These are phyloP conservation scores for Triplophysa tibetana DNA, from an alignment of 2,113 vertebrate genomes.

Conservation along the genomic window DNA sequence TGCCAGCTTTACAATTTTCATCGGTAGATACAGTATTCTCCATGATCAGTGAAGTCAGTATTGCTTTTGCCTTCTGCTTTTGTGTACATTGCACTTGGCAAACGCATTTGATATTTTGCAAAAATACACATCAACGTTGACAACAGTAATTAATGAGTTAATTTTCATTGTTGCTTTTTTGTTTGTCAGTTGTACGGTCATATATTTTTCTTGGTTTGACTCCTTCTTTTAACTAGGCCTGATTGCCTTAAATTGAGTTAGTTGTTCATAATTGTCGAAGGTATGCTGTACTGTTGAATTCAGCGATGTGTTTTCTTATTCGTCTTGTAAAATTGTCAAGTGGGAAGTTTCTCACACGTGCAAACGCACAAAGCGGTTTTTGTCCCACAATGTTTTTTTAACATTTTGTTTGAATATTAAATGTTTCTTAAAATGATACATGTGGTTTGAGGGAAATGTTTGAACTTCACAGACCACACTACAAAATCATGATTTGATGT, in stretches of 20 bases:
- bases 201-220: conserved; percentile 28
- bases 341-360: conserved; percentile 4
- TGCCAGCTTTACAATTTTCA: conserved; percentile 30
- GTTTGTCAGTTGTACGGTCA: not conserved
- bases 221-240: conserved; percentile 45
- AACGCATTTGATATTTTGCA: conserved; percentile 48
- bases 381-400: not conserved
- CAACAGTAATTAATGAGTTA: conserved; percentile 15
- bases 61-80: conserved; percentile 38
- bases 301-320: not conserved
- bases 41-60: conserved; percentile 41
- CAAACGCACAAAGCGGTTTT: not conserved
- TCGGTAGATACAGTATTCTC: conserved; percentile 45
- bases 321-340: conserved; percentile 19
- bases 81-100: conserved; percentile 45
- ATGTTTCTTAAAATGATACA: not conserved
- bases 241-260: conserved; percentile 49
- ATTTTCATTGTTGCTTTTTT: not conserved
- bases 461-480: not conserved
- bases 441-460: not conserved
- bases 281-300: conserved; percentile 42
- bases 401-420: not conserved
- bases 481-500: not conserved
- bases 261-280: conserved; percentile 25
- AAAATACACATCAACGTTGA: conserved; percentile 52